Base-by-base conservation (phyloP, 1,140 invertebrate species). In the Cardiocondyla obscurior region DNA sequence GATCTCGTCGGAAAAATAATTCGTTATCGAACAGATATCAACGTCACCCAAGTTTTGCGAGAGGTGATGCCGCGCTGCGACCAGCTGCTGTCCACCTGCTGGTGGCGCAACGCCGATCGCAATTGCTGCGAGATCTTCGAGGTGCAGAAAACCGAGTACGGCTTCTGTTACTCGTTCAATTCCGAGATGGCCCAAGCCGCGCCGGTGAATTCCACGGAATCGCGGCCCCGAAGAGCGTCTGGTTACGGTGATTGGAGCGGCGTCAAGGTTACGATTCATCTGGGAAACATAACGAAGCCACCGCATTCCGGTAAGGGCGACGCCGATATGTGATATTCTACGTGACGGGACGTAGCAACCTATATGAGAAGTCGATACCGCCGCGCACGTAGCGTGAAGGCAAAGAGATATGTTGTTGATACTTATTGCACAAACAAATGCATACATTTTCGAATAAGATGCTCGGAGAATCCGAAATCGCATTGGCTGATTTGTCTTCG, bases 71-170 rank as follows among this genome's bases (percentile, higher is more conserved):
- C 77, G 8, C 67, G 44, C 14, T 77, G 83, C 55, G 44, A 82
- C 0, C 65, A 73, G 25, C 22, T 84, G 3, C 14, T 83, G 19
- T 42, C 42, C 33, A 6, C 10, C 7, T 76, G 83, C 10, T 85
- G 84, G 84, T 85, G 84, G 84, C 69, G 58, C 7, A 55, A 42
- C 64, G 30, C 36, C 25, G 22, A 53, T 42, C 72, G 81, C 2
- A 33, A 83, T 51, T 85, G 84, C 28, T 62, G 72, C 81, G 84
- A 79, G 10, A 79, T 67, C 36, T 83, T 86, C 19, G 51, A 87
- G 25, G 42, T 53, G 25, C 85, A 82, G 33, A 49, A 79, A 28
- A 82, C 83, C 7, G 69, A 73, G 16, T 72, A 83, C 42, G 79
- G 81, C 2, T 79, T 86, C 44, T 60, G 81, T 19, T 60, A 83